Evolutionary conservation across 2,888 invertebrate species (phyloP).

Genomic region (Philereme vetulata): DNA sequence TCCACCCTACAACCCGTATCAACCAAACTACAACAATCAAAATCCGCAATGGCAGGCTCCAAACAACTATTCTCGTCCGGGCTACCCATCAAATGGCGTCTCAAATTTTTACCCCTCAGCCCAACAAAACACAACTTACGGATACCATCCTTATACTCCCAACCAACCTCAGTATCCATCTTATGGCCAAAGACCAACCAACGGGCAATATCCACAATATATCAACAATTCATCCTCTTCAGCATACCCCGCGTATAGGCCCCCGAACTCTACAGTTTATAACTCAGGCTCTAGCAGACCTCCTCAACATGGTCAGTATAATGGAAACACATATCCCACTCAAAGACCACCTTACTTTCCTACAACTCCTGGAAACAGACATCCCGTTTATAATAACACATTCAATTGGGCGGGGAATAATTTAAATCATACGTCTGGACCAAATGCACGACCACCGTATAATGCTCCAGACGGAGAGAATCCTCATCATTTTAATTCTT

Average conservation of each 20-base stretch:
- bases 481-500: constrained; percentile 26
- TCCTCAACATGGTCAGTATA: constrained; percentile 22
- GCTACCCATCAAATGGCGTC: constrained; percentile 24
- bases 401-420: constrained; percentile 22
- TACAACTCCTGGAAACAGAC: constrained; percentile 25
- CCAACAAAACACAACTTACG: constrained; percentile 15
- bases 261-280: constrained; percentile 22
- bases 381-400: constrained; percentile 25
- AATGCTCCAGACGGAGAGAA: constrained; percentile 24
- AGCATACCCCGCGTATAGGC: constrained; percentile 22
- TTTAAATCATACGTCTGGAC: constrained; percentile 26
- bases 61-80: constrained; percentile 20
- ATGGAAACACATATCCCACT: constrained; percentile 30
- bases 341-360: constrained; percentile 36
- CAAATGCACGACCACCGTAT: constrained; percentile 29
- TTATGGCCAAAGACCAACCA: constrained; percentile 2
- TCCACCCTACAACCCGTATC: constrained; percentile 43
- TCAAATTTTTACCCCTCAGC: constrained; percentile 12
- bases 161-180: constrained; percentile 9
- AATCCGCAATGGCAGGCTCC: constrained; percentile 16
- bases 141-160: constrained; percentile 13
- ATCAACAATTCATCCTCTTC: constrained; percentile 9
- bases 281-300: constrained; percentile 22
- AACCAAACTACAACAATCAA: constrained; percentile 26
- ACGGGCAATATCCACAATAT: constrained; percentile 17